Base-by-base conservation (phyloP, 2,797 vertebrate genomes). In the Craterocephalus amniculus region DNA sequence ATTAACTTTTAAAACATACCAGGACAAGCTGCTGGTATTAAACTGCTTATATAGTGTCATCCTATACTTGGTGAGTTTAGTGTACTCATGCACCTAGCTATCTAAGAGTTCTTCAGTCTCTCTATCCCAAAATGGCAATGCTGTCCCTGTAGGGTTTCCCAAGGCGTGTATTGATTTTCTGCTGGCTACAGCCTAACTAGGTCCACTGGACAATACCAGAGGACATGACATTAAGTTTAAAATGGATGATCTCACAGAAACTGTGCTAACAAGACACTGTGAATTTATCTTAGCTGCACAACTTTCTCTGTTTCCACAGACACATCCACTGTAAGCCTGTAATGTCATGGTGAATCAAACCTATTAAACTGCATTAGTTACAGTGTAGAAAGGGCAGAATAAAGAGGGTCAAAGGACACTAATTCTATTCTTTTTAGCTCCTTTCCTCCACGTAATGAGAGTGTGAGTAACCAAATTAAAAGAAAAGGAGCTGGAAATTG, bases 111-210 rank as follows among this genome's bases (percentile, higher is more conserved):
- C 69, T 65, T 68, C 2, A 4, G 56, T 66, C 49, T 58, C 31
- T 65, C 29, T 52, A n/a, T 83, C 69, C 71, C 70, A 74, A 69
- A 63, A 67, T 62, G 43, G 70, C 31, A 70, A 54, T 22, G 29
- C 66, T 76, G 70, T 76, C 70, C 63, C 71, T 79, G 57, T 71
- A 70, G 78, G 63, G 14, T 64, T 74, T 73, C 63, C 54, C 2
- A 16, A 40, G 64, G 69, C 70, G 14, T 64, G 52, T 75, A 83
- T 87, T 87, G 82, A 87, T 87, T 89, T 86, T 81, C 70, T 57
- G 75, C 59, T 48, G 51, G 63, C 66, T 68, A 66, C 11, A 83
- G 59, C 35, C 76, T 84, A 78, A 83, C 78, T 64, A 76, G 70
- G 31, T 61, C 72, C 70, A 68, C 58, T 63, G 78, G 83, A 80